Base-by-base conservation (phyloP, 2,888 invertebrate genomes). In the Parochlus steinenii region DNA sequence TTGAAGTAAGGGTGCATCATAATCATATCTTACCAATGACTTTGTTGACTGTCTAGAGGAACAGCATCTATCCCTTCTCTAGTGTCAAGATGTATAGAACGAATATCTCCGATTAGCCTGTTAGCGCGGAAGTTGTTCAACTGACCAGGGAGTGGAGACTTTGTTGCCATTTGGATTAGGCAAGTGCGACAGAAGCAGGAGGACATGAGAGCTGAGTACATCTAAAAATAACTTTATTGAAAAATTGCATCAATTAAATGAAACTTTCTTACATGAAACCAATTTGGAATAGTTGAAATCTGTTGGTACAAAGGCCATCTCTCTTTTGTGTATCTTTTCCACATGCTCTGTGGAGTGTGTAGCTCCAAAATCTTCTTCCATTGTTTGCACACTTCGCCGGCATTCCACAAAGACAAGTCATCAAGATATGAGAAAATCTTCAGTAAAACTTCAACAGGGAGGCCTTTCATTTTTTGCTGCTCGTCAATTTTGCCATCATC, bases 391-490 rank as follows among this genome's bases (percentile, higher is more conserved):
- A 89, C 90, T 52, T 80, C 78, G 24, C 82, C 79, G 39, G 81
- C 82, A 49, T 80, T 81, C 74, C 87, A 82, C 47, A 92, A 63
- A 1, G 90, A 89, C 50, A 92, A 70, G 58, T 92, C 90, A 53
- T 93, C 92, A 50, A 92, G 62, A 57, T 85, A 81, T 33, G 77
- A 75, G 58, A 93, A 90, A 41, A 92, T 83, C 42, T 77, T 74
- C 33, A 90, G 68, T 50, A 90, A 62, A 45, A 93, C 85, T 74
- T 63, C 46, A 44, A 63, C 50, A 28, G 52, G 57, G 20, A 58
- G 44, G 3, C 47, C 43, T 3, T 44, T 42, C 3, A 53, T 53
- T 14, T 30, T 18, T 10, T 48, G 51, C 33, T 47, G 48, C 6
- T 47, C 42, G 8, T 42, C 42, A 6, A 14, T 16, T 30, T 14